Conservation (phyloP, 2,888 invertebrate genomes). For the Allophyes oxyacanthae region DNA sequence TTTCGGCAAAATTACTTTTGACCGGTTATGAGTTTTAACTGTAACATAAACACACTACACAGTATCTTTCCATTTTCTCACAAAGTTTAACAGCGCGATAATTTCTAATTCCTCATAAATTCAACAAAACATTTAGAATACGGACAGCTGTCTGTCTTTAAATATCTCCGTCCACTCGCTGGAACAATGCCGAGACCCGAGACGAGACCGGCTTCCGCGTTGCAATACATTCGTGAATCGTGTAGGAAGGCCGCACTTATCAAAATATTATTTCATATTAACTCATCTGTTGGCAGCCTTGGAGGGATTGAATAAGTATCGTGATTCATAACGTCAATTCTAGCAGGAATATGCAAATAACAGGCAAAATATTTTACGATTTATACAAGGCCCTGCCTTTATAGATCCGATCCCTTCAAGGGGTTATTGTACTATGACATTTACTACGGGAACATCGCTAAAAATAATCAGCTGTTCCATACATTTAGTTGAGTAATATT, state of each 20-base stretch:
- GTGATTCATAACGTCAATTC: background rate
- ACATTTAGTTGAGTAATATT: too few species aligned
- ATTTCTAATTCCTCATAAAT: constrained; percentile 41
- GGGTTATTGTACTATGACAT: too few species aligned
- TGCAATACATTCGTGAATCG: constrained; percentile 29
- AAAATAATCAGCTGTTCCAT: too few species aligned
- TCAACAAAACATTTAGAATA: constrained; percentile 37
- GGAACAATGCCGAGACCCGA: constrained; percentile 66
- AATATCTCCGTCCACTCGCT: constrained; percentile 58
- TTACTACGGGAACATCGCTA: too few species aligned
- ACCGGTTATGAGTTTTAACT: too few species aligned
- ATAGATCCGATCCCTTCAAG: too few species aligned
- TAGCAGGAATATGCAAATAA: too few species aligned
- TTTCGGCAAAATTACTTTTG: too few species aligned
- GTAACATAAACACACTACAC: too few species aligned
- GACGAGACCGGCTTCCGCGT: constrained; percentile 60
- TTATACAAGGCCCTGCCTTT: too few species aligned
- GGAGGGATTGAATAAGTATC: constrained; percentile 9
- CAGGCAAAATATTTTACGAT: too few species aligned
- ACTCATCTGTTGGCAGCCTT: constrained; percentile 24
- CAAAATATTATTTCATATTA: constrained; percentile 41
- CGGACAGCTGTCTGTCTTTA: constrained; percentile 62
- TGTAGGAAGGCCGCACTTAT: constrained; percentile 51
- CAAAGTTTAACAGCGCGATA: constrained; percentile 14
- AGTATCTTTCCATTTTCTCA: background rate